Percentiles rank a stretch among this genome's conserved stretches.
These are phyloP conservation scores for Sweltsa coloradensis DNA, from an alignment of 1,140 invertebrate genomes.

Conservation along the genomic window DNA sequence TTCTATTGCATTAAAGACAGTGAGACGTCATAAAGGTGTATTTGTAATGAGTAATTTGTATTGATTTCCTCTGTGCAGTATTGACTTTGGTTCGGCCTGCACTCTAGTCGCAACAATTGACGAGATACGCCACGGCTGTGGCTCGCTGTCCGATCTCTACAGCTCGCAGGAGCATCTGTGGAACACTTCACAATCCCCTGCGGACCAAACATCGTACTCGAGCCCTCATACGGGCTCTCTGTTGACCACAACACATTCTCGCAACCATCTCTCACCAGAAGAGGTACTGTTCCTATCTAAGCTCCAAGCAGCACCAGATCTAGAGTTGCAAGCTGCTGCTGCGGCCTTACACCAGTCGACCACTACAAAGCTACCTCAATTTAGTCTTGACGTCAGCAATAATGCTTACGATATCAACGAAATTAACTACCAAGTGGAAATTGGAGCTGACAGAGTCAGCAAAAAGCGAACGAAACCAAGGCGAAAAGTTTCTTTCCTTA, in stretches of 20 bases:
- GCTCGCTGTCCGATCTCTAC: conserved; percentile 15
- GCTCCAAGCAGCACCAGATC: conserved; percentile 30
- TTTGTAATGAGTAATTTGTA: no score
- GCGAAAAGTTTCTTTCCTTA: conserved; percentile 44
- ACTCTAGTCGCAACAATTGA: conserved; percentile 48
- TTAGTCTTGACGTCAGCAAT: neutral
- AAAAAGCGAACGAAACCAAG: conserved; percentile 30
- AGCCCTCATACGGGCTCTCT: conserved; percentile 8
- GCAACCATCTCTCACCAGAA: conserved; percentile 30
- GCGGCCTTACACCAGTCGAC: neutral
- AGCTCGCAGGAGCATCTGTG: conserved; percentile 12
- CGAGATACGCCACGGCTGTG: conserved; percentile 33
- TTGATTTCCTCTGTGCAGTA: no score
- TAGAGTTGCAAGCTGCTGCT: neutral
- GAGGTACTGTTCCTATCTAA: conserved; percentile 36
- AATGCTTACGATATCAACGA: no score
- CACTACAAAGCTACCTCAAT: neutral
- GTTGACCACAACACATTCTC: conserved; percentile 11
- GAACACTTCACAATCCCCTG: conserved; percentile 11
- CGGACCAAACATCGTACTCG: neutral
- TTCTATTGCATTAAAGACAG: no score
- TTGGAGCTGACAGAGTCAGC: neutral
- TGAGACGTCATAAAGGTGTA: no score
- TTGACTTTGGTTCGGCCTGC: conserved; percentile 39
- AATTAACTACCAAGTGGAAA: neutral